Base-by-base conservation (phyloP, 35 echinoderm and acorn worm species). In the Heliocidaris tuberculata region DNA sequence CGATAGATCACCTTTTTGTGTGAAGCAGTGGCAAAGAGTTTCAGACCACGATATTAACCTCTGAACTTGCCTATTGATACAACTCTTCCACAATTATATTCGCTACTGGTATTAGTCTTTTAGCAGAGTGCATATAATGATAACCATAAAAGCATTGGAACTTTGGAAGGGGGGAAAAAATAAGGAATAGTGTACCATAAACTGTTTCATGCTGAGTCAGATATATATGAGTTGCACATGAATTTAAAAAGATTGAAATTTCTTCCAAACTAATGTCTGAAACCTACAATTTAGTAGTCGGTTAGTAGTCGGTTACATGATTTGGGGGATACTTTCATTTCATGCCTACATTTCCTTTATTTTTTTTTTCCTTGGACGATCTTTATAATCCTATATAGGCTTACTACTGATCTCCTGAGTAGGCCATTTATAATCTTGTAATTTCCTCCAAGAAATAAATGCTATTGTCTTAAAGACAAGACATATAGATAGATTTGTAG, bases 21-120 rank as follows among this genome's bases (percentile, higher is more conserved):
- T n/a, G 10, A 32, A 48, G 87, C 24, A 9, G 35, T 32, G 32
- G 47, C 15, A 2, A 48, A 47, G 87, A 89, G 35, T 89, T 32
- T n/a, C 87, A 48, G 13, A 89, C 87, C 87, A 48, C 87, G 35
- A 42, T 27, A 89, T 89, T 47, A 42, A 89, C 87, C 31, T 7
- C 47, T 89, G 87, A 89, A 89, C 87, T 47, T 89, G 87, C 17
- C 31, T 78, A 78, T 78, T 78, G 65, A 78, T 78, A 78, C 27
- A 78, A 78, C 65, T 78, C 65, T 78, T 78, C 65, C 19, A 78
- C 27, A 78, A 78, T 78, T 78, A 78, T 78, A 5, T 21, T 78
- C 65, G 27, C 11, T 78, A 5, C 65, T 78, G 65, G 17, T 78
- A 24, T n/a, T 78, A 7, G 65, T 78, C 52, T 56, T 56, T 56